Evolutionary conservation across 2,888 invertebrate genomes (phyloP).

Genomic region (Diadegma fenestrale): DNA sequence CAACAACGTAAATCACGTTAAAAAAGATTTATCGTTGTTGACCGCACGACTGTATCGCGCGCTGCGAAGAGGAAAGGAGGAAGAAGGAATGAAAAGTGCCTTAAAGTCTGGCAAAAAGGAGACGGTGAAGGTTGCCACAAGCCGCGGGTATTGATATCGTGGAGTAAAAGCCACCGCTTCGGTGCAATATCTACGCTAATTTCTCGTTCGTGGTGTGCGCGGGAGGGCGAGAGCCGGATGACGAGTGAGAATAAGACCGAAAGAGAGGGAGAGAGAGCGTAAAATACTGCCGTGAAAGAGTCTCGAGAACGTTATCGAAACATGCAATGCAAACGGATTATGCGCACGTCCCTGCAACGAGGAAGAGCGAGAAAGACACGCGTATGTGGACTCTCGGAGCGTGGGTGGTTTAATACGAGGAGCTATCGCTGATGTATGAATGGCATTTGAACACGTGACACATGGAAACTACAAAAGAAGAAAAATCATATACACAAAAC

Average conservation of each 20-base stretch:
- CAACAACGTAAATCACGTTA: conserved; percentile 11
- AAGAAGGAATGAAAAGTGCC: conserved; percentile 24
- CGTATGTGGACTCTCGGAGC: conserved; percentile 47
- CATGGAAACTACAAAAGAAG: conserved; percentile 34
- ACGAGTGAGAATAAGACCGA: conserved; percentile 66
- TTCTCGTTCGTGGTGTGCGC: conserved; percentile 53
- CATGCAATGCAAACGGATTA: conserved; percentile 82
- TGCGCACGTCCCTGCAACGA: conserved; percentile 55
- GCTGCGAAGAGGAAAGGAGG: neutral
- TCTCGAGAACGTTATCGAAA: conserved; percentile 79
- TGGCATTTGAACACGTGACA: conserved; percentile 66
- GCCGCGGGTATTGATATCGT: conserved; percentile 58
- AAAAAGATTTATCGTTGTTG: conserved; percentile 20
- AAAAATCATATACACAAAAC: neutral
- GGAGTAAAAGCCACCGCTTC: conserved; percentile 53
- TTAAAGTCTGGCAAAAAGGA: conserved; percentile 23
- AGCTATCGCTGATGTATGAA: conserved; percentile 65
- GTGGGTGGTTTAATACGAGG: conserved; percentile 43
- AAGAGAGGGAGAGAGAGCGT: conserved; percentile 75
- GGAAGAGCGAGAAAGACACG: conserved; percentile 55
- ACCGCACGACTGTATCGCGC: conserved; percentile 5
- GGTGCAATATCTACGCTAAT: conserved; percentile 58
- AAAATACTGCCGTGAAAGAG: conserved; percentile 78
- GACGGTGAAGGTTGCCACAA: conserved; percentile 13
- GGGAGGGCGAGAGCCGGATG: conserved; percentile 28